Conservation (phyloP, 2,888 invertebrate genomes). For the Nymphalis urticae region DNA sequence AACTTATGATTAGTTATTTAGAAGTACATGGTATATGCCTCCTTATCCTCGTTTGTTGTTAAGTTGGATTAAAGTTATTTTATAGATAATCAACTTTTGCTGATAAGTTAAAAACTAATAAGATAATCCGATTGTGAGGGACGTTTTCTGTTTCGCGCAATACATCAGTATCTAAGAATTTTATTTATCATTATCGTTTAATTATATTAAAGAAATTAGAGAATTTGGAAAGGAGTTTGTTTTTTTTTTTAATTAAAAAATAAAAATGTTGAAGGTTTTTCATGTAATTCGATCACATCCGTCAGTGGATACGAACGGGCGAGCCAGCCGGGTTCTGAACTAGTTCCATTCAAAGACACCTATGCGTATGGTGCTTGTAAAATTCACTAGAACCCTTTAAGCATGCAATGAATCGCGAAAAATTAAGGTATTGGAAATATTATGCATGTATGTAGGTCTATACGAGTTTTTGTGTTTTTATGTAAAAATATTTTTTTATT, state of each 20-base stretch:
- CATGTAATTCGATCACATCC: slow-evolving; percentile 26
- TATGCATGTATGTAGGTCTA: slow-evolving; percentile 1
- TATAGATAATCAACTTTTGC: no score
- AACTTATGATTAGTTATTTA: no score
- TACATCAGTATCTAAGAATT: no score
- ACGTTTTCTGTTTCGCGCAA: no score
- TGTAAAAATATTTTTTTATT: background rate
- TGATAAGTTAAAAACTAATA: no score
- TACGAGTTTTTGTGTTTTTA: background rate
- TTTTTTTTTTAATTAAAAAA: background rate
- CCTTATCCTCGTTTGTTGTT: no score
- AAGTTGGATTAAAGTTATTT: no score
- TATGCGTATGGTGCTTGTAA: slow-evolving; percentile 37
- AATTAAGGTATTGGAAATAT: slow-evolving; percentile 15
- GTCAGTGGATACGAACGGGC: slow-evolving; percentile 23
- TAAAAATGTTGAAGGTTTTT: slow-evolving; percentile 16
- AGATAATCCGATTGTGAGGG: no score
- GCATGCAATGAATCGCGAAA: slow-evolving; percentile 19
- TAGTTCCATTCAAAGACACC: slow-evolving; percentile 34
- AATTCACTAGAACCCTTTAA: slow-evolving; percentile 28
- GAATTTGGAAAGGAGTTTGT: background rate
- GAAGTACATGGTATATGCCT: no score
- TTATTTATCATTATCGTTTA: no score
- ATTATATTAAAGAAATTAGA: background rate
- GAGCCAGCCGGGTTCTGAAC: slow-evolving; percentile 12